Evolutionary conservation across 2,797 vertebrate genomes (phyloP).

Genomic region (Manis crassicaudata): DNA sequence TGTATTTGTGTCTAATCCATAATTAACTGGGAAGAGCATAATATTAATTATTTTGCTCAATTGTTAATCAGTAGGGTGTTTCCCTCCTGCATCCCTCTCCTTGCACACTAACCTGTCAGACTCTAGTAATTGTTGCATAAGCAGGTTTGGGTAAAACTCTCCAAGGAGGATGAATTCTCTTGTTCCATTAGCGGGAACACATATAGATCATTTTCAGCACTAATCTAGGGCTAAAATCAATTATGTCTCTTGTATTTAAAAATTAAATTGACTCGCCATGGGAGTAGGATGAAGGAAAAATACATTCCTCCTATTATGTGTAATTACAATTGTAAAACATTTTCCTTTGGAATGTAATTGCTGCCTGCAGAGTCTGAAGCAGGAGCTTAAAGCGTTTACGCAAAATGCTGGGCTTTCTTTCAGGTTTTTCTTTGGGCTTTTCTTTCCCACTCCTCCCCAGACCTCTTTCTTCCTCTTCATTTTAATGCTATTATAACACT

Average conservation of each 20-base stretch:
- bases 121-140: slow-evolving; percentile 87
- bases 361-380: slow-evolving; percentile 86
- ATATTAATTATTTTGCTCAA: slow-evolving; percentile 89
- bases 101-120: slow-evolving; percentile 86
- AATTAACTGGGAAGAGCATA: slow-evolving; percentile 87
- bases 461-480: slow-evolving; percentile 55
- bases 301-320: slow-evolving; percentile 88
- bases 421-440: slow-evolving; percentile 79
- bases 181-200: slow-evolving; percentile 88
- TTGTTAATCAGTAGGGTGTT: slow-evolving; percentile 88
- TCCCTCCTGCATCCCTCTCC: slow-evolving; percentile 71
- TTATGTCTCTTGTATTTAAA: slow-evolving; percentile 90
- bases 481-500: slow-evolving; percentile 68
- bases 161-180: slow-evolving; percentile 86
- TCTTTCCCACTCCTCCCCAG: slow-evolving; percentile 52
- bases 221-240: slow-evolving; percentile 90
- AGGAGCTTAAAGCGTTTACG: slow-evolving; percentile 83
- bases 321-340: slow-evolving; percentile 91
- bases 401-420: slow-evolving; percentile 82
- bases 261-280: slow-evolving; percentile 90
- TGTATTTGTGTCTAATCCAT: slow-evolving; percentile 87
- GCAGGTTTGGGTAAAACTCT: slow-evolving; percentile 85
- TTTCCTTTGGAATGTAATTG: slow-evolving; percentile 88
- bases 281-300: slow-evolving; percentile 88
- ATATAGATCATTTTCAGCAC: slow-evolving; percentile 89